Conservation (phyloP, 2,797 vertebrate genomes). For the Neolamprologus multifasciatus region DNA sequence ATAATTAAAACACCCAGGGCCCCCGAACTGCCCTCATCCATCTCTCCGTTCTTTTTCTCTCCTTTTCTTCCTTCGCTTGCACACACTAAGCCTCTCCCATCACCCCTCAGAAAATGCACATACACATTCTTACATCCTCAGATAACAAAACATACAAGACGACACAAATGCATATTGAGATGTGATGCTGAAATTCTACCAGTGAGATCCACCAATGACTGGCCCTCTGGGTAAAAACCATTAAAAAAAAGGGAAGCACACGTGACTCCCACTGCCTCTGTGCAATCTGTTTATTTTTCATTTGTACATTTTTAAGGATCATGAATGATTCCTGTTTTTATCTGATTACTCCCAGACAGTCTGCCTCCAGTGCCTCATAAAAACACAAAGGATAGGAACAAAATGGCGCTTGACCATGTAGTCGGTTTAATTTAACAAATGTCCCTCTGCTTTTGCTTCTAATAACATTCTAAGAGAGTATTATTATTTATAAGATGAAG, state of each 20-base stretch:
- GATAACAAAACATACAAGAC: constrained; percentile 56
- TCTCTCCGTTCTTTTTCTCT: constrained; percentile 65
- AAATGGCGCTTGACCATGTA: constrained; percentile 50
- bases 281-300: constrained; percentile 69
- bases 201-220: constrained; percentile 38
- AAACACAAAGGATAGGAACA: constrained; percentile 54
- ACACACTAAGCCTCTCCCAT: constrained; percentile 25
- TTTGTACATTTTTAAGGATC: constrained; percentile 72
- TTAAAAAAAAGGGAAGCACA: constrained; percentile 40
- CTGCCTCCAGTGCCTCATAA: constrained; percentile 70
- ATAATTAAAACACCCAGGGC: constrained; percentile 84
- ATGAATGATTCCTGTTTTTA: constrained; percentile 73
- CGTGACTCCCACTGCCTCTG: constrained; percentile 59
- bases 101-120: constrained; percentile 34
- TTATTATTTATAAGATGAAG: constrained; percentile 26
- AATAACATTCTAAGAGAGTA: background rate
- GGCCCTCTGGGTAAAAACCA: constrained; percentile 66
- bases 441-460: constrained; percentile 41
- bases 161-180: constrained; percentile 51
- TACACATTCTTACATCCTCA: constrained; percentile 31
- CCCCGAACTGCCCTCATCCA: constrained; percentile 74
- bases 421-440: constrained; percentile 61
- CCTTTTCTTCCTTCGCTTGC: constrained; percentile 33
- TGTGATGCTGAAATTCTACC: constrained; percentile 46
- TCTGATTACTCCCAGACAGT: constrained; percentile 77